Base-by-base conservation (phyloP, 2,797 vertebrate genomes). In the Percopsis omiscomaycus region DNA sequence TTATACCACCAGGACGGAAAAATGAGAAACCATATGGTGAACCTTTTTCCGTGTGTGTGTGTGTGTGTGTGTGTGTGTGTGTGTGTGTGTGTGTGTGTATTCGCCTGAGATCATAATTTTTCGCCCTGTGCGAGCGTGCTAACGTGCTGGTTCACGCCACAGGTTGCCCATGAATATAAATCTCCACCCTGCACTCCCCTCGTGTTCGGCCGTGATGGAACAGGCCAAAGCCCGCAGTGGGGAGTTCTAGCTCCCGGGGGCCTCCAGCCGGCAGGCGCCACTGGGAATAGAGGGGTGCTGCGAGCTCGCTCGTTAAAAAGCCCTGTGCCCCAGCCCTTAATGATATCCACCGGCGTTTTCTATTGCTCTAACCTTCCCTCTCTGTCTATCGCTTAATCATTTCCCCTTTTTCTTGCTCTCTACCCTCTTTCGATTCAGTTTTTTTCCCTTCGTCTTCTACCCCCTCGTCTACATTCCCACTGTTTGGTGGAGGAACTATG, bases 241-340 rank as follows among this genome's bases (percentile, higher is more conserved):
- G 67, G 57, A 72, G 73, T 66, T 65, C 12, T 51, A 68, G 69
- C 69, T 77, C 75, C 70, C 50, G 54, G 72, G 80, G 85, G 72
- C 77, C 77, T 78, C 65, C 75, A 81, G 81, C 77, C 79, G 75
- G 84, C 79, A 86, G 88, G 84, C 88, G 75, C 88, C 86, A 81
- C 82, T 16, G 70, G 76, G 77, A 82, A 90, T 73, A 78, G 83
- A 86, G 81, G 82, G 79, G 59, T 85, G 86, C 85, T 88, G 85
- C 69, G 81, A 87, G 78, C 60, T 59, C 2, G 73, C 86, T 89
- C 81, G 74, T 90, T 90, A 88, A 85, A 82, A 84, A 79, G 68
- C 74, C 27, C 49, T 67, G 11, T 22, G 79, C 62, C 55, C 76
- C 71, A 59, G 46, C 75, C 83, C 71, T 64, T 91, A 90, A 92